A percentile compares a stretch with the other conserved stretches of the same genome.
These are phyloP conservation scores for Harmothoe impar DNA, from an alignment of 2,888 invertebrate genomes.

Conservation along the genomic window DNA sequence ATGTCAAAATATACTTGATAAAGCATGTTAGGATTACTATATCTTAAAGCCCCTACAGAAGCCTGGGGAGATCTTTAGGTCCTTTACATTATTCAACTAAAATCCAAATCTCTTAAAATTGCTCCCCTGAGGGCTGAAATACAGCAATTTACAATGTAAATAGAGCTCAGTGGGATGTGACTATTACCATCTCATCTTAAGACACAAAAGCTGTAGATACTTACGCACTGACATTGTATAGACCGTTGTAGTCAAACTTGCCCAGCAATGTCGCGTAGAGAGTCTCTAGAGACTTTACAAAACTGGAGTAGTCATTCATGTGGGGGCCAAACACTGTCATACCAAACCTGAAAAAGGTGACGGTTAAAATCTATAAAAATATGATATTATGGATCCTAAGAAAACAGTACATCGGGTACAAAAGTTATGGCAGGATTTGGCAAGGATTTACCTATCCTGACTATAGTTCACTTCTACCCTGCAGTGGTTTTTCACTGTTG, in stretches of 20 bases:
- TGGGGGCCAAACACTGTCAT: conserved; percentile 67
- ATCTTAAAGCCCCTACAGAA: no score
- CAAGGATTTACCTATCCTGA: no score
- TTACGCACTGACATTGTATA: conserved; percentile 41
- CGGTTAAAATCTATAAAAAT: not conserved
- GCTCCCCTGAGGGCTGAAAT: not conserved
- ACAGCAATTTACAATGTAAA: not conserved
- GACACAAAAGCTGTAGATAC: not conserved
- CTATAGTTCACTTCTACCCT: no score
- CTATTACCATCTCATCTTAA: no score
- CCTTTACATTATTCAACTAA: not conserved
- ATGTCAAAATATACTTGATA: not conserved
- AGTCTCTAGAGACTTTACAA: conserved; percentile 68
- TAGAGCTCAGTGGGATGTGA: not conserved
- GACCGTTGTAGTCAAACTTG: conserved; percentile 70
- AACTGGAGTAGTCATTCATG: conserved; percentile 68
- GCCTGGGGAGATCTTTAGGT: not conserved
- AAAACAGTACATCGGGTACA: no score
- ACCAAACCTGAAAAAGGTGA: conserved; percentile 68
- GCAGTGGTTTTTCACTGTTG: no score
- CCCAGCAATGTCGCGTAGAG: conserved; percentile 72
- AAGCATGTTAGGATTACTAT: no score
- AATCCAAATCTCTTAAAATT: not conserved
- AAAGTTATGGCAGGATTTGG: no score
- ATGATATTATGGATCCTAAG: no score